These are phyloP conservation scores for Thalpophila matura DNA, from an alignment of 2,888 invertebrate genomes.

Conservation along the genomic window DNA sequence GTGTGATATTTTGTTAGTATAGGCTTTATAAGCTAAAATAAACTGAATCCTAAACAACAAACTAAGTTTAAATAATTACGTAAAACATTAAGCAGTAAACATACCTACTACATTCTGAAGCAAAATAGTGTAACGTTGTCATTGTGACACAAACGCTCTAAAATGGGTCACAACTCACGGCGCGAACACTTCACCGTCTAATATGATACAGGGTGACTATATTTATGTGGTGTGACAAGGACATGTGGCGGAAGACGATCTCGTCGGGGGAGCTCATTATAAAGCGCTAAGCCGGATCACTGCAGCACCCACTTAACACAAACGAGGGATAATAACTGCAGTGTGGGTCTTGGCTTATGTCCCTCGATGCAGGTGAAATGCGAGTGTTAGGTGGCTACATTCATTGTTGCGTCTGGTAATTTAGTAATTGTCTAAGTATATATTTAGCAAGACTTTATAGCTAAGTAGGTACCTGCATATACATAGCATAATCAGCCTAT, in stretches of 20 bases:
- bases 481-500: too few species aligned
- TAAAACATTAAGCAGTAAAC: neutral
- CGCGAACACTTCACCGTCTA: conserved; percentile 62
- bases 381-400: conserved; percentile 10
- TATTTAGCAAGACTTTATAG: too few species aligned
- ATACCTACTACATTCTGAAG: conserved; percentile 1
- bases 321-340: conserved; percentile 65
- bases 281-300: conserved; percentile 75
- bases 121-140: conserved; percentile 34
- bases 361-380: conserved; percentile 34
- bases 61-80: neutral
- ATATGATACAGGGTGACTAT: conserved; percentile 64
- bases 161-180: conserved; percentile 61
- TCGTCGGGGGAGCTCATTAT: conserved; percentile 82
- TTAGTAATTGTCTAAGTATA: neutral
- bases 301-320: conserved; percentile 69
- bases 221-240: conserved; percentile 65
- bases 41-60: neutral
- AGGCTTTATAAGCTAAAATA: neutral
- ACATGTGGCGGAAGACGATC: conserved; percentile 69
- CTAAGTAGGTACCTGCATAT: too few species aligned
- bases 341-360: conserved; percentile 25
- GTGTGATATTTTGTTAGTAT: too few species aligned
- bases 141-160: conserved; percentile 32
- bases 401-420: neutral